Evolutionary conservation across 1,140 invertebrate genomes (phyloP).

Genomic region (Anthonomus grandis): DNA sequence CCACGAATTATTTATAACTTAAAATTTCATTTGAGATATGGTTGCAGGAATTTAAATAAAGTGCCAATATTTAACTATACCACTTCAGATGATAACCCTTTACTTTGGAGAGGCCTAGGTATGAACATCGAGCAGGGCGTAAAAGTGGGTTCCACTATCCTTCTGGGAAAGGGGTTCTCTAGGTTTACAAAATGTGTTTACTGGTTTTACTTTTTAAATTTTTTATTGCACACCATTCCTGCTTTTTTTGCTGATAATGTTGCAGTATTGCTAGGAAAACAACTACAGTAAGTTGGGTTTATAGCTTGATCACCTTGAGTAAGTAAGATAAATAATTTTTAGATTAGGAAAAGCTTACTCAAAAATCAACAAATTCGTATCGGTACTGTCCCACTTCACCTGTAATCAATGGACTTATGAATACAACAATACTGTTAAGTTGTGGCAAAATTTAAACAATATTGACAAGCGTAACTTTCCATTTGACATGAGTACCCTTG

Average conservation of each 20-base stretch:
- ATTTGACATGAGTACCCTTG: slow-evolving; percentile 57
- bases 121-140: background rate
- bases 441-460: slow-evolving; percentile 53
- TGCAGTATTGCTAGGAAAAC: background rate
- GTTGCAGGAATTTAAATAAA: background rate
- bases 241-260: slow-evolving; percentile 56
- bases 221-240: slow-evolving; percentile 60
- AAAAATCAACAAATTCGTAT: slow-evolving; percentile 64
- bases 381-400: slow-evolving; percentile 66
- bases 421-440: slow-evolving; percentile 55
- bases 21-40: background rate
- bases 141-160: slow-evolving; percentile 3
- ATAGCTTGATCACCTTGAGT: background rate
- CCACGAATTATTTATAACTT: background rate
- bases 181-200: slow-evolving; percentile 52
- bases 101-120: slow-evolving; percentile 61
- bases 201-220: slow-evolving; percentile 51
- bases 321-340: slow-evolving; percentile 20
- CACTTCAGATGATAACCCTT: slow-evolving; percentile 61
- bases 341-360: slow-evolving; percentile 66
- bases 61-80: slow-evolving; percentile 67
- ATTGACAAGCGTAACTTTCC: slow-evolving; percentile 58
- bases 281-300: slow-evolving; percentile 9
- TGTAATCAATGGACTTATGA: slow-evolving; percentile 63
- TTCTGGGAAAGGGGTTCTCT: slow-evolving; percentile 57